Evolutionary conservation across 2,113 vertebrate genomes (phyloP).

Genomic region (Gymnarchus niloticus): DNA sequence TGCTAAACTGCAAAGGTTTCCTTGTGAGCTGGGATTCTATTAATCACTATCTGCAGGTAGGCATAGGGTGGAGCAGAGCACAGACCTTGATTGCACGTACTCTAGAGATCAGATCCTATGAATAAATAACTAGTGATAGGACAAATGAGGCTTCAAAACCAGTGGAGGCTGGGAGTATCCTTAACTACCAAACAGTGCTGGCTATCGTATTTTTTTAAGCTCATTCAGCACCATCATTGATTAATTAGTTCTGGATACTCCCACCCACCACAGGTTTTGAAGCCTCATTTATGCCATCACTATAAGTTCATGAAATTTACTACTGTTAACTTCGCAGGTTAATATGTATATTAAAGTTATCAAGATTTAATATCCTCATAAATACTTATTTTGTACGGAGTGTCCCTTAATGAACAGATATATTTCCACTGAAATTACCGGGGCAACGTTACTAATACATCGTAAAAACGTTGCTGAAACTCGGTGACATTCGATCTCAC

Average conservation of each 20-base stretch:
- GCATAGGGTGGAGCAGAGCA: background rate
- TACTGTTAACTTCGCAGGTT: background rate
- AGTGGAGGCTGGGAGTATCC: no score
- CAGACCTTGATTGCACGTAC: background rate
- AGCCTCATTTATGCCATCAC: no score
- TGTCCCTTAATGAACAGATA: background rate
- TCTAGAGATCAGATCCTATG: background rate
- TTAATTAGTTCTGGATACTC: no score
- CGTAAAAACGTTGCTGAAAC: background rate
- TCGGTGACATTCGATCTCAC: constrained; percentile 55
- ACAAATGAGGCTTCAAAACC: no score
- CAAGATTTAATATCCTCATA: background rate
- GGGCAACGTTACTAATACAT: background rate
- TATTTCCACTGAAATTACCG: background rate
- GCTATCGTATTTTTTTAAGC: no score
- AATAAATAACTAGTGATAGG: background rate
- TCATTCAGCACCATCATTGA: no score
- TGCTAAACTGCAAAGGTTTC: background rate
- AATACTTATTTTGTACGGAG: background rate
- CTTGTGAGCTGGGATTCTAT: background rate
- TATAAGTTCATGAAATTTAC: constrained; percentile 1
- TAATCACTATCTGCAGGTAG: background rate
- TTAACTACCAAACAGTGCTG: no score
- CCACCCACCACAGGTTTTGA: no score
- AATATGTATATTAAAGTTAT: background rate